Percentiles rank a stretch among this genome's conserved stretches.
phyloP scores from a whole-genome alignment of 1,140 invertebrate species.

The Aphis craccivora region DNA sequence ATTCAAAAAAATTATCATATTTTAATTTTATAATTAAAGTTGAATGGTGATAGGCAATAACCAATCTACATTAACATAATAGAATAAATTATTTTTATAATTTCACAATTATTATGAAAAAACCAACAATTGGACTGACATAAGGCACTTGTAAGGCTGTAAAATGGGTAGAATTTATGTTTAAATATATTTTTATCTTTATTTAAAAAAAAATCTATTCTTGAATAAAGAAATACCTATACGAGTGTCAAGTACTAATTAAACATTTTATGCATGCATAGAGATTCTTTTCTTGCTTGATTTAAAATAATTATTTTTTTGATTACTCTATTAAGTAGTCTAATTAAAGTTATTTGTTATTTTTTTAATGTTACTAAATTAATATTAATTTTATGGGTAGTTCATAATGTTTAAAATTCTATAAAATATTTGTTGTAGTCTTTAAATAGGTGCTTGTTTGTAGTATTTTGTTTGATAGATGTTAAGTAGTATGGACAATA shows the following conservation, averaged over 20 bases:
- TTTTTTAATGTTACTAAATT: not conserved
- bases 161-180: not conserved
- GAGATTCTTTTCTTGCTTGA: not conserved
- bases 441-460: not conserved
- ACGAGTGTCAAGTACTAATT: too few relatives aligned
- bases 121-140: not conserved
- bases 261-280: not conserved
- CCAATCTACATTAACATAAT: not conserved
- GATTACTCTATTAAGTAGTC: not conserved
- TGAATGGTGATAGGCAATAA: too few relatives aligned
- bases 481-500: not conserved
- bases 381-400: not conserved
- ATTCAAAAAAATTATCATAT: too few relatives aligned
- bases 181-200: too few relatives aligned
- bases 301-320: not conserved
- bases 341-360: too few relatives aligned
- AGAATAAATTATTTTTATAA: not conserved
- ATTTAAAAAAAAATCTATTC: too few relatives aligned
- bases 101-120: too few relatives aligned
- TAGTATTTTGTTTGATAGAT: not conserved
- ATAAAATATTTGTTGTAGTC: not conserved
- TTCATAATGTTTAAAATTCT: not conserved
- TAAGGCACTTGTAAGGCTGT: not conserved
- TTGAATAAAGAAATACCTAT: not conserved
- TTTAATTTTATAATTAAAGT: too few relatives aligned